Conservation (phyloP, 1,140 invertebrate species). For the Tetranychus cinnabarinus region DNA sequence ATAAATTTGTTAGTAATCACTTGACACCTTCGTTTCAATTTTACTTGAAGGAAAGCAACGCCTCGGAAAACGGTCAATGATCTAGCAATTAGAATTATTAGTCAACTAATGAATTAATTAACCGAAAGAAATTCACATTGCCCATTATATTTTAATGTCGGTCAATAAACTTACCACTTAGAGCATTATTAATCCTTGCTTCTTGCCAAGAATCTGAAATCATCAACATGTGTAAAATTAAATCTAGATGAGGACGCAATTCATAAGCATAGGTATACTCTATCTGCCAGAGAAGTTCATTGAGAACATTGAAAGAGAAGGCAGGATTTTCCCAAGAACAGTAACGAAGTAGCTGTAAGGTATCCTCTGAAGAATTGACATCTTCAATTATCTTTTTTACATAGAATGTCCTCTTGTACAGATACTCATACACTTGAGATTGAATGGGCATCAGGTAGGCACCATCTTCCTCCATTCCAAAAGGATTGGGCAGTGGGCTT, state of each 20-base stretch:
- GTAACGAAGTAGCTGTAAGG: slow-evolving; percentile 50
- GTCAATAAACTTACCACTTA: slow-evolving; percentile 34
- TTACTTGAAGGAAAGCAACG: no score
- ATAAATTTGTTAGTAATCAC: not conserved
- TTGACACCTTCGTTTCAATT: no score
- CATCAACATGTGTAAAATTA: slow-evolving; percentile 57
- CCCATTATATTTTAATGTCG: not conserved
- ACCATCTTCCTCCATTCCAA: slow-evolving; percentile 32
- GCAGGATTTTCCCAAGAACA: slow-evolving; percentile 89
- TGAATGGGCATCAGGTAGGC: slow-evolving; percentile 45
- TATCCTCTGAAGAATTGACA: slow-evolving; percentile 67
- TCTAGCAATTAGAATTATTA: no score
- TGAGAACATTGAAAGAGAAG: slow-evolving; percentile 62
- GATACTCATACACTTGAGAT: slow-evolving; percentile 45
- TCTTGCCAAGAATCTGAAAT: slow-evolving; percentile 90
- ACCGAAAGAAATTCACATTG: not conserved
- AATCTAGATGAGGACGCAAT: slow-evolving; percentile 66
- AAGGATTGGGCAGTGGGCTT: slow-evolving; percentile 50
- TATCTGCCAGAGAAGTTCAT: slow-evolving; percentile 64
- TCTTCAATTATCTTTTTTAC: slow-evolving; percentile 91
- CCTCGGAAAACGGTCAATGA: no score
- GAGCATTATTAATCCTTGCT: slow-evolving; percentile 68
- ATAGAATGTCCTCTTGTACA: slow-evolving; percentile 54
- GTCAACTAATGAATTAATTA: not conserved
- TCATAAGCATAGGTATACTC: slow-evolving; percentile 86